Base-by-base conservation (phyloP, 2,797 vertebrate genomes). In the Poeciliopsis paucimaculata region DNA sequence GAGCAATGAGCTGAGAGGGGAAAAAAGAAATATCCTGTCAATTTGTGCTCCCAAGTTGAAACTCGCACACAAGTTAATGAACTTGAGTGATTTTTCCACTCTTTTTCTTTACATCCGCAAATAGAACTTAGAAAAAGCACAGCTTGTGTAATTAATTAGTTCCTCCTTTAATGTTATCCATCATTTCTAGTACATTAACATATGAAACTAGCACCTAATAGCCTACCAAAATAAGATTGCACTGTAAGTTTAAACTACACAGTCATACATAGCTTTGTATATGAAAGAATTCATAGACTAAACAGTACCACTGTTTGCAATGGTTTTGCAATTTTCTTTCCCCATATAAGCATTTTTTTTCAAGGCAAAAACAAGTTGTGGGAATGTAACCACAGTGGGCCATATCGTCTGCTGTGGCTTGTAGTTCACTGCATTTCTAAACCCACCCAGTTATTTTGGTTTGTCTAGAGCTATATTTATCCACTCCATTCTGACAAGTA, bases 401-500 rank as follows among this genome's bases (percentile, higher is more conserved):
- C 86, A 91, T 95, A 94, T 95, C 94, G 92, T 95, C 95, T 95
- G 96, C 96, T 97, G 96, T 94, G 97, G 97, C 96, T 94, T 96
- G 95, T 95, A 95, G 95, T 94, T 95, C 95, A 93, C 93, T 76
- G 93, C 95, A 95, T 96, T 96, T 93, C 87, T 90, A 94, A 97
- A 96, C 96, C 96, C 96, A 96, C 96, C 97, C 95, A 94, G 96
- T 95, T 96, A 97, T 97, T 98, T 97, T 96, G 97, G 96, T 96
- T 98, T 95, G 94, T 96, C 91, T 90, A 90, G 95, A 96, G 96
- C 97, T 98, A 98, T 98, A 97, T 98, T 98, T 97, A 97, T 96
- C 94, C 92, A 82, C 86, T 86, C 79, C 92, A 92, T 91, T 93
- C 94, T 96, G 96, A 97, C 97, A 97, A 96, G 95, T 95, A 93